phyloP scores from a whole-genome alignment of 2,888 invertebrate genomes.

The Megamerina dolium region DNA sequence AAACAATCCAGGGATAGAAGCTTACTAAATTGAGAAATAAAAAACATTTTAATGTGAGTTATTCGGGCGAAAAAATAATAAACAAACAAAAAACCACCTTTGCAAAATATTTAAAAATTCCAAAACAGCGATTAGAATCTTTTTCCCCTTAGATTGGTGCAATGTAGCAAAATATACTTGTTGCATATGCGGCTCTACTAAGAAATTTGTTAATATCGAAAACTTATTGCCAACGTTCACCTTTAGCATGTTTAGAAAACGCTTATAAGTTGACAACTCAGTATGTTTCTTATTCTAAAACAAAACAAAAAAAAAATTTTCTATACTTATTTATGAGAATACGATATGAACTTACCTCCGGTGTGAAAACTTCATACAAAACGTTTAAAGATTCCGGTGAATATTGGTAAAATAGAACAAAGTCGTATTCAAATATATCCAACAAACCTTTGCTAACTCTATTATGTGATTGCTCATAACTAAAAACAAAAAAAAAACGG shows the following conservation, averaged over 20 bases:
- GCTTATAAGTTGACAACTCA: not conserved
- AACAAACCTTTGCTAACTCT: not conserved
- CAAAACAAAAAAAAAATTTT: no score
- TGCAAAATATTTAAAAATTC: conserved; percentile 6
- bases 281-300: no score
- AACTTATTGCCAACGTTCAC: not conserved
- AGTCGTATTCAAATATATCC: conserved; percentile 1
- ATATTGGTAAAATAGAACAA: not conserved
- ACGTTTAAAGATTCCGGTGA: not conserved
- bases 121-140: conserved; percentile 1
- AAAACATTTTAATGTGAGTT: no score
- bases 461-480: not conserved
- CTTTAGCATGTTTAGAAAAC: not conserved
- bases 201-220: conserved; percentile 2
- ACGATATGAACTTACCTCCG: not conserved
- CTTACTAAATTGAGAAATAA: conserved; percentile 1
- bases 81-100: not conserved
- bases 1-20: conserved; percentile 8
- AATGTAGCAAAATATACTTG: conserved; percentile 5
- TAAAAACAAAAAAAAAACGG: not conserved
- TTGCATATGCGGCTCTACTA: conserved; percentile 7
- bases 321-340: no score
- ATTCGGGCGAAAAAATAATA: not conserved
- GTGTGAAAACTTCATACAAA: not conserved
- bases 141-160: conserved; percentile 5